A percentile compares a stretch with the other conserved stretches of the same genome.
Conservation (phyloP, 2,113 vertebrate genomes). For the Triplophysa tibetana region DNA sequence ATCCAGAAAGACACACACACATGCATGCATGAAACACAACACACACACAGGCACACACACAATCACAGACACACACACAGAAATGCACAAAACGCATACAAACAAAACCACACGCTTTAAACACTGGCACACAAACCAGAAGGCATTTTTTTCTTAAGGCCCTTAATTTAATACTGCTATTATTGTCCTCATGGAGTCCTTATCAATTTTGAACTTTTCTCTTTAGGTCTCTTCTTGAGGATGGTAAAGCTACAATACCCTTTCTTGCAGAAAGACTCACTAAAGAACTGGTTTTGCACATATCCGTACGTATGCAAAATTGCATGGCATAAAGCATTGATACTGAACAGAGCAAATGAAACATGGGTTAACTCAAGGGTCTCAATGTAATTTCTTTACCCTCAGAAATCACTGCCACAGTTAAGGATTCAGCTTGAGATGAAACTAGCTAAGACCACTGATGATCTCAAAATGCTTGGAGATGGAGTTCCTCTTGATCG, state of each 20-base stretch:
- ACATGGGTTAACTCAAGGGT: not conserved
- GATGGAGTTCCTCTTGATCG: slow-evolving; percentile 49
- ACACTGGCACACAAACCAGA: too few species aligned
- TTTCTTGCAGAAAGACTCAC: slow-evolving; percentile 52
- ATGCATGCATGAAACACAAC: too few species aligned
- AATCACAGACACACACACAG: too few species aligned
- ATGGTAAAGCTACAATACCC: slow-evolving; percentile 52
- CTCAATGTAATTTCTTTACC: not conserved
- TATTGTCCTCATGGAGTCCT: not conserved
- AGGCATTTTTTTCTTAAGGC: too few species aligned
- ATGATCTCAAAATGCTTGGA: slow-evolving; percentile 40
- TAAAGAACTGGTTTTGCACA: slow-evolving; percentile 53
- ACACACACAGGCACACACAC: too few species aligned
- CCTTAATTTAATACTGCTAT: too few species aligned
- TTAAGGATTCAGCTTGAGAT: slow-evolving; percentile 45
- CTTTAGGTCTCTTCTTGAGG: slow-evolving; percentile 42
- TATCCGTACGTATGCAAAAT: slow-evolving; percentile 36
- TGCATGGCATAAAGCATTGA: not conserved
- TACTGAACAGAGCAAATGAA: not conserved
- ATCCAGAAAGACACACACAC: too few species aligned
- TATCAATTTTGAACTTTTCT: not conserved
- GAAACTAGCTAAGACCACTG: slow-evolving; percentile 32
- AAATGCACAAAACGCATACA: too few species aligned
- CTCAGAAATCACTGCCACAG: slow-evolving; percentile 51
- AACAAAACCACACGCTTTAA: too few species aligned